Percentiles rank a stretch among this genome's conserved stretches.
Evolutionary conservation across 2,113 vertebrate genomes (phyloP).

Genomic region (Hystrix brachyura): DNA sequence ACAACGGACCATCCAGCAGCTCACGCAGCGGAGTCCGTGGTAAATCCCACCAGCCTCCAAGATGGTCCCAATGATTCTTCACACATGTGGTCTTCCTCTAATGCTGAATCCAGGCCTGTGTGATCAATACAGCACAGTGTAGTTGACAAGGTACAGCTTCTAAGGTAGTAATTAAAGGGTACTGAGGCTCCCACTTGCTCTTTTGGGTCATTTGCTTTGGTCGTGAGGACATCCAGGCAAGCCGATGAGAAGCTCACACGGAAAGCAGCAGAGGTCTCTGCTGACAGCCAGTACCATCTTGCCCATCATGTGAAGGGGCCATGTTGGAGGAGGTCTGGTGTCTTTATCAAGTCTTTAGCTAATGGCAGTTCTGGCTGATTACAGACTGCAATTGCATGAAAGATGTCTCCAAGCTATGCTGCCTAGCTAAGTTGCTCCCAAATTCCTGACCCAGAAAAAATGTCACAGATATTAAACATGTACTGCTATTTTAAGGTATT

Average conservation of each 20-base stretch:
- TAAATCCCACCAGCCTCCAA: background rate
- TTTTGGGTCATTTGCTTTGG: background rate
- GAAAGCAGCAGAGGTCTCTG: background rate
- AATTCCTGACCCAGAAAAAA: slow-evolving; percentile 18
- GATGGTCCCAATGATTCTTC: no score
- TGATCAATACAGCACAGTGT: background rate
- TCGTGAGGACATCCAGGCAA: background rate
- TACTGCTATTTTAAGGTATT: background rate
- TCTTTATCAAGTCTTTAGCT: background rate
- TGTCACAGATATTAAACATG: background rate
- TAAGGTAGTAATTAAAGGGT: background rate
- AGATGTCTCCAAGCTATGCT: background rate
- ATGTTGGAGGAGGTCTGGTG: background rate
- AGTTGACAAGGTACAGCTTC: background rate
- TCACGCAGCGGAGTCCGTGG: background rate
- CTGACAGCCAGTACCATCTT: background rate
- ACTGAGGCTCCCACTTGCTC: background rate
- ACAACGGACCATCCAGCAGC: background rate
- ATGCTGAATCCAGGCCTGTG: background rate
- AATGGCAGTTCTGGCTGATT: background rate
- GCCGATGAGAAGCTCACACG: background rate
- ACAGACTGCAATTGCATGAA: background rate
- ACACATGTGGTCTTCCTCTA: background rate
- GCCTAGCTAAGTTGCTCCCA: background rate
- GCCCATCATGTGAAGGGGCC: background rate